Evolutionary conservation across 2,888 invertebrate genomes (phyloP).

Genomic region (Phortica okadai): DNA sequence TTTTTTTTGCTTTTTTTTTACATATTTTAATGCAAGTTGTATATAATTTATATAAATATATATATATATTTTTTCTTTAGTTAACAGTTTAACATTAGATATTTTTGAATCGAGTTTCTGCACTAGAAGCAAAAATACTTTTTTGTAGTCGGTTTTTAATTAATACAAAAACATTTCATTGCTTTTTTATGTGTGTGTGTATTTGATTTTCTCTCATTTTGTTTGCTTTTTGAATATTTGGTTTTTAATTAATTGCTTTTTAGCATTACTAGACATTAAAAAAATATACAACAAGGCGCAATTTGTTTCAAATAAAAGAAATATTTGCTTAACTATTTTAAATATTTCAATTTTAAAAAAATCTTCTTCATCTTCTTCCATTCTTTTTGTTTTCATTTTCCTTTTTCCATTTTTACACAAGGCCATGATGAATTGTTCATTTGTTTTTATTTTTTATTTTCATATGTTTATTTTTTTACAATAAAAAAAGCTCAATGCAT

Average conservation of each 20-base stretch:
- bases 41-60: constrained; percentile 32
- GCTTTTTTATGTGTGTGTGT: constrained; percentile 45
- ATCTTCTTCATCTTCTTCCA: constrained; percentile 38
- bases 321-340: constrained; percentile 40
- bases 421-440: constrained; percentile 33
- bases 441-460: constrained; percentile 16
- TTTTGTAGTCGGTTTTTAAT: background rate
- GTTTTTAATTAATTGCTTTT: constrained; percentile 65
- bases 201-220: constrained; percentile 51
- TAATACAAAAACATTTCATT: constrained; percentile 21
- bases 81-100: constrained; percentile 41
- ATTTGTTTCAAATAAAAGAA: constrained; percentile 52
- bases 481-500: constrained; percentile 33
- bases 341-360: constrained; percentile 51
- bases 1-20: constrained; percentile 15
- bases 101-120: background rate
- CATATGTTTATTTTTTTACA: constrained; percentile 29
- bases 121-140: constrained; percentile 1
- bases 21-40: constrained; percentile 10
- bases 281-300: constrained; percentile 57
- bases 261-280: constrained; percentile 48
- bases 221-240: constrained; percentile 50
- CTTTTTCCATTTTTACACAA: constrained; percentile 26
- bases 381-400: constrained; percentile 40
- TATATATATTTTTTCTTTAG: constrained; percentile 38